phyloP scores from a whole-genome alignment of 2,888 invertebrate species.

The Dendrolimus pini region DNA sequence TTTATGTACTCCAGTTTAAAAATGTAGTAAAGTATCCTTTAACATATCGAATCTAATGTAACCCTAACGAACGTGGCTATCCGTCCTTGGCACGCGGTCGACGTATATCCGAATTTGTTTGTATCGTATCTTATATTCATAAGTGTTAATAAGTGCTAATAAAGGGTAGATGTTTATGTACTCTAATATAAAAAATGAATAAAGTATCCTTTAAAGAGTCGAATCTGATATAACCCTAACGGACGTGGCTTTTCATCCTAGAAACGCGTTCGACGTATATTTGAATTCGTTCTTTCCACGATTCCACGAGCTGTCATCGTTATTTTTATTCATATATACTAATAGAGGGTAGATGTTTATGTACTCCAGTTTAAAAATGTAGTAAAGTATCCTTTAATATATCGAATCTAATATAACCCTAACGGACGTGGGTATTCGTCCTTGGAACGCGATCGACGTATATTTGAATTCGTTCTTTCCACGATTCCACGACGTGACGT shows the following conservation, averaged over 20 bases:
- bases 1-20: too few species aligned
- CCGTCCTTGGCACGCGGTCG: constrained; percentile 51
- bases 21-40: too few species aligned
- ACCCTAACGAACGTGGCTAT: constrained; percentile 21
- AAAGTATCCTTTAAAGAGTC: too few species aligned
- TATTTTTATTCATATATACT: too few species aligned
- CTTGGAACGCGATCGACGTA: constrained; percentile 46
- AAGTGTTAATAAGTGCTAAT: constrained; percentile 13
- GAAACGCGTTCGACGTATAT: constrained; percentile 43
- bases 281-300: constrained; percentile 36
- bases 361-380: too few species aligned
- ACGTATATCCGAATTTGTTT: constrained; percentile 46
- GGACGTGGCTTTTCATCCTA: constrained; percentile 41
- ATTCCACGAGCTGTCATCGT: constrained; percentile 26
- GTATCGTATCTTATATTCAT: constrained; percentile 9
- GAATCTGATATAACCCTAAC: constrained; percentile 17
- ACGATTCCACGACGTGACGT: too few species aligned
- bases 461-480: constrained; percentile 40
- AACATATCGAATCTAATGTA: constrained; percentile 9
- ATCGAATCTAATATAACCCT: constrained; percentile 14
- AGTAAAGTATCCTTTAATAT: neutral
- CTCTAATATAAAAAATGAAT: too few species aligned
- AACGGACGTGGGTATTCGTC: constrained; percentile 28
- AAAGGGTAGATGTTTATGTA: too few species aligned
- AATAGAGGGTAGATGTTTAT: too few species aligned